These are phyloP conservation scores for Portevinia maculata DNA, from an alignment of 2,888 invertebrate genomes.

Conservation along the genomic window DNA sequence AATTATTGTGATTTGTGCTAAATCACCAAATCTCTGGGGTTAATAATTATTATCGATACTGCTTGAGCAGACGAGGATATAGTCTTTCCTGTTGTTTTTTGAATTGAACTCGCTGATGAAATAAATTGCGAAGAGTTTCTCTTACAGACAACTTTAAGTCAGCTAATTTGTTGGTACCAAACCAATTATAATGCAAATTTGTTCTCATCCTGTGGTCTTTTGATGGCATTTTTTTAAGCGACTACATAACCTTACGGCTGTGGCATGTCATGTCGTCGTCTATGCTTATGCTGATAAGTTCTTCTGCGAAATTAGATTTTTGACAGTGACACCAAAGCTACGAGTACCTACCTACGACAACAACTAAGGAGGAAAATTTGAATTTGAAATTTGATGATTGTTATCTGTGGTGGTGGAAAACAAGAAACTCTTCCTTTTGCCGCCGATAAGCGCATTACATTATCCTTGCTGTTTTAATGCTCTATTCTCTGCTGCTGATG, in stretches of 20 bases:
- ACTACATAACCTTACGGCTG: constrained; percentile 22
- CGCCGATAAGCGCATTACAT: constrained; percentile 58
- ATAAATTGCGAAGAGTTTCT: neutral
- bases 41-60: constrained; percentile 6
- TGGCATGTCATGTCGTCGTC: constrained; percentile 3
- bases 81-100: neutral
- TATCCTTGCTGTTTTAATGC: constrained; percentile 38
- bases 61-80: neutral
- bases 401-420: constrained; percentile 37
- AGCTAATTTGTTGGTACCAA: constrained; percentile 50
- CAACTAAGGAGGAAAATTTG: constrained; percentile 30
- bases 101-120: neutral
- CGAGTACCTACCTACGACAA: constrained; percentile 22
- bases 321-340: constrained; percentile 50
- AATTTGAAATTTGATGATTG: constrained; percentile 59
- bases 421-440: constrained; percentile 17
- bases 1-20: constrained; percentile 55
- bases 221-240: constrained; percentile 21
- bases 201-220: constrained; percentile 35
- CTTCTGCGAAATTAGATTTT: constrained; percentile 63
- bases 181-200: constrained; percentile 65
- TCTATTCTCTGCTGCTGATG: constrained; percentile 13
- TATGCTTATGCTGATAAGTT: constrained; percentile 52
- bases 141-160: constrained; percentile 28
- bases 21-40: constrained; percentile 21